Conservation (phyloP, 2,113 vertebrate species). For the Lates calcarifer region DNA sequence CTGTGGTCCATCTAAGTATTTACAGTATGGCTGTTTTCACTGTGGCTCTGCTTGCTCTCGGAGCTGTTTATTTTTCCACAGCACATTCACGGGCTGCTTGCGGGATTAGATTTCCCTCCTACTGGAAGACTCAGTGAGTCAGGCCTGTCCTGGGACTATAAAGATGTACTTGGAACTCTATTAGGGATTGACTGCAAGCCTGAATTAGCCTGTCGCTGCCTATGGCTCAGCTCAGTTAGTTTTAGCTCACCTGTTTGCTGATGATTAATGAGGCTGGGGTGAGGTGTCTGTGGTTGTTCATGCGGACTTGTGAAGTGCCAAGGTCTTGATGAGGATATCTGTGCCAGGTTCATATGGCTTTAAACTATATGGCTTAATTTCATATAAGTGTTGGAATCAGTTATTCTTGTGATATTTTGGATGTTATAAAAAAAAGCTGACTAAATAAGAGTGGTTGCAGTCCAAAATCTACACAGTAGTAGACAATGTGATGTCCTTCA, state of each 20-base stretch:
- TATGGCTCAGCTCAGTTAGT: slow-evolving; percentile 30
- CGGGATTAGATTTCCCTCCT: slow-evolving; percentile 63
- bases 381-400: neutral
- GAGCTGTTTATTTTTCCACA: slow-evolving; percentile 73
- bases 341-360: slow-evolving; percentile 20
- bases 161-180: slow-evolving; percentile 67
- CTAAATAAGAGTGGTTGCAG: neutral
- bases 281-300: slow-evolving; percentile 42
- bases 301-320: slow-evolving; percentile 37
- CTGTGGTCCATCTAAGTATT: slow-evolving; percentile 64
- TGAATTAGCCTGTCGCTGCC: slow-evolving; percentile 56
- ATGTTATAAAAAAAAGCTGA: neutral
- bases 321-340: slow-evolving; percentile 28
- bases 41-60: slow-evolving; percentile 47
- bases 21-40: slow-evolving; percentile 68
- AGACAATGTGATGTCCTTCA: neutral
- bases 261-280: slow-evolving; percentile 58
- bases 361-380: neutral
- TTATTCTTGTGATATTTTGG: neutral
- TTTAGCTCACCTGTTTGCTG: slow-evolving; percentile 57
- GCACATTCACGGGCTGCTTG: slow-evolving; percentile 64
- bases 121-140: slow-evolving; percentile 45
- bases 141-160: slow-evolving; percentile 61
- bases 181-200: slow-evolving; percentile 41
- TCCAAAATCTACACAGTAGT: neutral